Conservation (phyloP, 2,888 invertebrate species). For the Boloria euphrosyne region DNA sequence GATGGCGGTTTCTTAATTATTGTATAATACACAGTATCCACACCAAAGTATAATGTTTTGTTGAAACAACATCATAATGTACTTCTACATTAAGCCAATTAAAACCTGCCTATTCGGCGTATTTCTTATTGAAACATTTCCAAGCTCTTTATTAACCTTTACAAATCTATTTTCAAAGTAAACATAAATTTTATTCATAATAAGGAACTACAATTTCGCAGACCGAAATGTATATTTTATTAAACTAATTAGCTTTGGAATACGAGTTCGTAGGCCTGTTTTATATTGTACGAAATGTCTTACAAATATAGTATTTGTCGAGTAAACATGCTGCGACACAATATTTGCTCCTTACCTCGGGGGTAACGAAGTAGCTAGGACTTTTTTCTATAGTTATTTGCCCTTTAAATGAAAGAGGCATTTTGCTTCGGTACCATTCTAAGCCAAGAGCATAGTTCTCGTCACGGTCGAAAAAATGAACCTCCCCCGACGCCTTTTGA, state of each 20-base stretch:
- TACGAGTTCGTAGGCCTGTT: constrained; percentile 18
- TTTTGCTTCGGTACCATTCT: constrained; percentile 97
- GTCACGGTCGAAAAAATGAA: constrained; percentile 98
- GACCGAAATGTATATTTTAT: constrained; percentile 26
- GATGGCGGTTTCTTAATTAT: too few species aligned
- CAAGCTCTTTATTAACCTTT: constrained; percentile 24
- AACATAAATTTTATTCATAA: constrained; percentile 37
- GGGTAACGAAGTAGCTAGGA: constrained; percentile 98
- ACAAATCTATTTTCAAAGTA: constrained; percentile 27
- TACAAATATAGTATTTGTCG: constrained; percentile 23
- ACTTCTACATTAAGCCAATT: constrained; percentile 22
- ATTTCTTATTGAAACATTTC: constrained; percentile 32
- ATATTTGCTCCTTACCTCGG: constrained; percentile 85
- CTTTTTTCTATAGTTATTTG: constrained; percentile 99
- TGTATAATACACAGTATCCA: too few species aligned
- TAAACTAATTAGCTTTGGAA: constrained; percentile 25
- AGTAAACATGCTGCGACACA: constrained; percentile 22
- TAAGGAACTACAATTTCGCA: constrained; percentile 19
- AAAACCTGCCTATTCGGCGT: constrained; percentile 22
- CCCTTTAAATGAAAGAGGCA: constrained; percentile 95
- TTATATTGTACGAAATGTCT: constrained; percentile 19
- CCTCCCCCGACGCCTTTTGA: constrained; percentile 96
- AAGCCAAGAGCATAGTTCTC: constrained; percentile 95
- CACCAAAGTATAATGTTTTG: background rate
- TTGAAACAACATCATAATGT: constrained; percentile 11